Conservation (phyloP, 2,888 invertebrate species). For the Iselma pallidipennis region DNA sequence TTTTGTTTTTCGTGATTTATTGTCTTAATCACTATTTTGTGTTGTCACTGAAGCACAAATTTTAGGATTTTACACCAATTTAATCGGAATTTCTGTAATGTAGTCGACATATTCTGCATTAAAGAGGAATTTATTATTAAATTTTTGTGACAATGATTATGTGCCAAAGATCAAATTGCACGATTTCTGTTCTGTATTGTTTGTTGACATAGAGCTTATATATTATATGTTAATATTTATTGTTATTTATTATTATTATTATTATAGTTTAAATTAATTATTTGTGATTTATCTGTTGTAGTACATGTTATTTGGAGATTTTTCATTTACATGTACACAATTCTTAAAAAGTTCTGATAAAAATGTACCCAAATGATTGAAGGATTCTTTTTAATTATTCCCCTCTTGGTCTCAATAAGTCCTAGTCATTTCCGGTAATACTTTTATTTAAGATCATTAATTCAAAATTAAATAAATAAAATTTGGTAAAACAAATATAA, state of each 20-base stretch:
- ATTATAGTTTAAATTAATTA: conserved; percentile 20
- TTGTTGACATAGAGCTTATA: not conserved
- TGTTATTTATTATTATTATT: conserved; percentile 22
- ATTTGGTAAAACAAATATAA: conserved; percentile 1
- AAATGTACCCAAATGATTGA: conserved; percentile 6
- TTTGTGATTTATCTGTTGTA: conserved; percentile 23
- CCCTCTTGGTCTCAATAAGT: not conserved
- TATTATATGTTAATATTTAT: conserved; percentile 6
- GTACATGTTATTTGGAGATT: conserved; percentile 12
- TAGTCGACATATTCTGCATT: too few relatives aligned
- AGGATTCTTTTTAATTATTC: conserved; percentile 11
- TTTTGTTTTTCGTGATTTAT: not conserved
- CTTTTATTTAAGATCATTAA: not conserved
- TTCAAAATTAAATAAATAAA: not conserved
- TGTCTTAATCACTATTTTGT: not conserved
- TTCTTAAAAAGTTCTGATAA: not conserved
- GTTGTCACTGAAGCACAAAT: not conserved
- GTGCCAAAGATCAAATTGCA: conserved; percentile 19
- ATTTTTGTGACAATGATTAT: not conserved
- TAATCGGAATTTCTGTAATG: not conserved
- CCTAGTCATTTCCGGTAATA: not conserved
- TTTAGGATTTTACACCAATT: not conserved
- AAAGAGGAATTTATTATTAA: too few relatives aligned
- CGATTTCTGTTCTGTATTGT: conserved; percentile 1
- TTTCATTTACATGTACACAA: conserved; percentile 11